Conservation (phyloP, 2,113 vertebrate genomes). For the pig (Sus scrofa) region DNA sequence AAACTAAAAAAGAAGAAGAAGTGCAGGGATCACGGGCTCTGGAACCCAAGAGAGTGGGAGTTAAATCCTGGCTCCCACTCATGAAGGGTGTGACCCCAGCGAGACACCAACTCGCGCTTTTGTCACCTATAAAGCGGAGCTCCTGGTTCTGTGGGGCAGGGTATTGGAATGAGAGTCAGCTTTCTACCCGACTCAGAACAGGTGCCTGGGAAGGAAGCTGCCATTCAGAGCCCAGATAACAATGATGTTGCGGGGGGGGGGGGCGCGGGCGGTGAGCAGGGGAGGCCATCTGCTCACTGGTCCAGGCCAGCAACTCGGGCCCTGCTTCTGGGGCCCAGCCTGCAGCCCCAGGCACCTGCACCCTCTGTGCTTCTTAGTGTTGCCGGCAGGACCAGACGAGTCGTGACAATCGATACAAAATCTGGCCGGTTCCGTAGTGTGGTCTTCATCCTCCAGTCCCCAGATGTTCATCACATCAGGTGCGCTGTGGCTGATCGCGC, state of each 20-base stretch:
- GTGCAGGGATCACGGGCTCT: fast-evolving
- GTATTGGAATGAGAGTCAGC: too few relatives aligned
- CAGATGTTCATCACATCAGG: fast-evolving
- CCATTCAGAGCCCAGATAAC: fast-evolving
- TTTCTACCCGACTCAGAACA: background rate
- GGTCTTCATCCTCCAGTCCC: background rate
- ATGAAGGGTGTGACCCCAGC: fast-evolving
- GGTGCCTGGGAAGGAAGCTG: background rate
- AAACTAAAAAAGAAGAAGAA: background rate
- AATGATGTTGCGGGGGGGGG: background rate
- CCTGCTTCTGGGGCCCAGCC: background rate
- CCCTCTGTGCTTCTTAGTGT: background rate
- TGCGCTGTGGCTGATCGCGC: background rate
- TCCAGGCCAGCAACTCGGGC: background rate
- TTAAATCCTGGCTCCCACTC: too few relatives aligned
- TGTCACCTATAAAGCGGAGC: background rate
- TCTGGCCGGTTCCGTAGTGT: background rate
- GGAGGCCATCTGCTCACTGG: background rate
- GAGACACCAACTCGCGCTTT: background rate
- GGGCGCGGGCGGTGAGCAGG: background rate
- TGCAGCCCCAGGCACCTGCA: background rate
- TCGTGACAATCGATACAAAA: background rate
- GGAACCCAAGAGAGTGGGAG: background rate
- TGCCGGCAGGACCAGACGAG: too few relatives aligned
- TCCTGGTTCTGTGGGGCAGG: background rate